These are phyloP conservation scores for Gorsachius goisagi DNA, from an alignment of 2,113 vertebrate genomes.

Conservation along the genomic window DNA sequence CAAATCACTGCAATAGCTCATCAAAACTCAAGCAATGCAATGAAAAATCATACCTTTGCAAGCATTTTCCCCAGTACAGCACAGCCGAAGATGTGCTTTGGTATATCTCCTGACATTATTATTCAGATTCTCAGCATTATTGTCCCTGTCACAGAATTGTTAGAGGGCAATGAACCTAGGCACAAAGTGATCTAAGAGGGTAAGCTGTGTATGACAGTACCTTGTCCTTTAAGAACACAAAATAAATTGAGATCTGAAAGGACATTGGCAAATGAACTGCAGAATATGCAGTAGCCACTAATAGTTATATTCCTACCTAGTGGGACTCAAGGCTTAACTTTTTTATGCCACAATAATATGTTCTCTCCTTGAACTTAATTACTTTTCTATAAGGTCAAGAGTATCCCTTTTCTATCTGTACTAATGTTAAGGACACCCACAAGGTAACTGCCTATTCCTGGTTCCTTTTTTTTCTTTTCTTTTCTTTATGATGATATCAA, in stretches of 20 bases:
- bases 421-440: background rate
- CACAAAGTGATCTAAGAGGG: background rate
- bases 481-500: background rate
- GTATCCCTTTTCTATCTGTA: background rate
- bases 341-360: background rate
- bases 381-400: background rate
- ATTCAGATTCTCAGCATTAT: background rate
- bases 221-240: background rate
- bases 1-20: background rate
- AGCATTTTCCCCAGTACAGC: background rate
- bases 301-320: background rate
- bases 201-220: background rate
- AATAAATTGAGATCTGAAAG: background rate
- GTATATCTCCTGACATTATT: background rate
- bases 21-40: background rate
- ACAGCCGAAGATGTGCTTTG: background rate
- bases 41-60: background rate
- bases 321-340: background rate
- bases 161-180: background rate
- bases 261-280: background rate
- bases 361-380: background rate
- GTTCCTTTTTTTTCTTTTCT: background rate
- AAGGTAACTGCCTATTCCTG: background rate
- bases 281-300: background rate
- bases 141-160: background rate